Conservation (phyloP, 2,113 vertebrate genomes). For the Siphamia tubifer region DNA sequence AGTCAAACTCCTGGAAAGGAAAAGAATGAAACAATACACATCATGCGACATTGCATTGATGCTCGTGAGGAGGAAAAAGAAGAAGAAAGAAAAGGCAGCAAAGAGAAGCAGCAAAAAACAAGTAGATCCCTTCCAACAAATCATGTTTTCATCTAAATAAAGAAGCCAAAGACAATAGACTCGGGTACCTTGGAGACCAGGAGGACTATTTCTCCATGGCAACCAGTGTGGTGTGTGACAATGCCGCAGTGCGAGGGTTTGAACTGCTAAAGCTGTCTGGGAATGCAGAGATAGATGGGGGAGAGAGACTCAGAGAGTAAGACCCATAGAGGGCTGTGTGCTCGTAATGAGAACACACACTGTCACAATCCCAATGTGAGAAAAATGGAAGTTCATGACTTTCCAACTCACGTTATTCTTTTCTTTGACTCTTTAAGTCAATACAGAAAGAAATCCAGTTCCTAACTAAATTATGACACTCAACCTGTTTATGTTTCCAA, state of each 20-base stretch:
- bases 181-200: slow-evolving; percentile 85
- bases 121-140: slow-evolving; percentile 78
- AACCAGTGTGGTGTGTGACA: slow-evolving; percentile 80
- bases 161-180: slow-evolving; percentile 84
- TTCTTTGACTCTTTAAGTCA: slow-evolving; percentile 63
- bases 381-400: slow-evolving; percentile 74
- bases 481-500: slow-evolving; percentile 56
- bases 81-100: slow-evolving; percentile 63
- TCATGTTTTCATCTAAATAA: slow-evolving; percentile 85
- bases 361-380: slow-evolving; percentile 70
- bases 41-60: slow-evolving; percentile 63
- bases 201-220: slow-evolving; percentile 85
- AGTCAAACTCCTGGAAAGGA: slow-evolving; percentile 77
- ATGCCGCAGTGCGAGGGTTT: slow-evolving; percentile 78
- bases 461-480: slow-evolving; percentile 60
- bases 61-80: slow-evolving; percentile 56
- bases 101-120: slow-evolving; percentile 58
- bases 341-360: slow-evolving; percentile 76
- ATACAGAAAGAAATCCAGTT: slow-evolving; percentile 48
- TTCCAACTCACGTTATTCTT: slow-evolving; percentile 61
- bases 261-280: slow-evolving; percentile 78
- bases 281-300: slow-evolving; percentile 77
- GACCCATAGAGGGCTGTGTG: slow-evolving; percentile 61
- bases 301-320: slow-evolving; percentile 61
- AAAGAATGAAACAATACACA: slow-evolving; percentile 70